Conservation (phyloP, 2,888 invertebrate species). For the Spodoptera picta region DNA sequence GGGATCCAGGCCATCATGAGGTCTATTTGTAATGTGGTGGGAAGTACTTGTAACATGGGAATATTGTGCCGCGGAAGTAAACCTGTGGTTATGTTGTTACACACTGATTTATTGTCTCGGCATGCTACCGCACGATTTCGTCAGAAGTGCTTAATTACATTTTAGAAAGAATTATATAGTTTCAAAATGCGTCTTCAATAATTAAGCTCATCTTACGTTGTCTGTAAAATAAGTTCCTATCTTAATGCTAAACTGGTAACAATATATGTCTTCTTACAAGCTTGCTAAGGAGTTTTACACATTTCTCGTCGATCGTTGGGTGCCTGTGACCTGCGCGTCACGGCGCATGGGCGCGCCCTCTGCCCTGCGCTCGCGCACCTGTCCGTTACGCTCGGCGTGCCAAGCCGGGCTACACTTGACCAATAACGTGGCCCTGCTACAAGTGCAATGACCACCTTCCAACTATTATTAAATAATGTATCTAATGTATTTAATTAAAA, state of each 20-base stretch:
- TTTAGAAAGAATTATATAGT: background rate
- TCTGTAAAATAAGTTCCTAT: too few relatives aligned
- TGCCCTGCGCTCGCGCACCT: constrained; percentile 63
- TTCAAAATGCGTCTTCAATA: background rate
- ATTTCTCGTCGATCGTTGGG: constrained; percentile 21
- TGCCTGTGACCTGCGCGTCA: constrained; percentile 52
- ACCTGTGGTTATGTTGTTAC: constrained; percentile 21
- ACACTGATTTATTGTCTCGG: constrained; percentile 3
- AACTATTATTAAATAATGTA: constrained; percentile 7
- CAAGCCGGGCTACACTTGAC: constrained; percentile 50
- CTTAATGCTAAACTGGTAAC: too few relatives aligned
- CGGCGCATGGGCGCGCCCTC: constrained; percentile 55
- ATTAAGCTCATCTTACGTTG: too few relatives aligned
- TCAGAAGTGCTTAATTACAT: background rate
- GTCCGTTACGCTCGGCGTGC: constrained; percentile 61
- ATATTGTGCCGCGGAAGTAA: constrained; percentile 13
- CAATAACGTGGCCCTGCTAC: constrained; percentile 37
- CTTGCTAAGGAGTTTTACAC: background rate
- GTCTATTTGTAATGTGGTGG: constrained; percentile 34
- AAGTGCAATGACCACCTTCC: constrained; percentile 48
- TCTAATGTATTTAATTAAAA: too few relatives aligned
- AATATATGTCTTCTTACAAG: background rate
- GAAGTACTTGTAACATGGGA: constrained; percentile 27
- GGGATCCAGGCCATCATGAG: constrained; percentile 38
- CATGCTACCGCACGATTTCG: background rate